Evolutionary conservation across 2,888 invertebrate genomes (phyloP), one percentile per base, ranked within the genome.

Genomic region (Iselma pallidipennis): DNA sequence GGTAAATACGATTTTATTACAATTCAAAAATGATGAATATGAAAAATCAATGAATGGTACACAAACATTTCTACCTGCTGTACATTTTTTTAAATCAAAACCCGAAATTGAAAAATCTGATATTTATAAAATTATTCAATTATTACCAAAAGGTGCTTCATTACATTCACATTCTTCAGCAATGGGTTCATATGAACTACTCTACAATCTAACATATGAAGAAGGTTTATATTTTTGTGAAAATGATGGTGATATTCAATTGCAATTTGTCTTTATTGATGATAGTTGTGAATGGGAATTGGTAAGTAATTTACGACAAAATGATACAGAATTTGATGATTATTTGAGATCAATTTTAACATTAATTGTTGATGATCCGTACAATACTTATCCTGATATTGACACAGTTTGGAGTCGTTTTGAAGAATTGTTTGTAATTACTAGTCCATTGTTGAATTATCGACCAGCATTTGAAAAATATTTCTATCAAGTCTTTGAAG

Each of bases 141-240:
- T 80, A 26, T 86, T 93, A 85, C 92, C 93, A 0, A 93, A 93
- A 80, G 93, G 91, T 2, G 90, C 86, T 83, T 85, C 14, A 75
- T 51, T 91, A 23, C 91, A 91, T 76, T 82, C 86, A 0, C 92
- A 91, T 73, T 88, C 89, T 66, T 86, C 86, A 55, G 87, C 87
- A 0, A 75, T 91, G 0, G 82, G 86, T 12, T 88, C 87, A 6
- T 81, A 85, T 0, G 86, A 89, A 55, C 90, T 84, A 65, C 70
- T 91, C 0, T 76, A 88, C 55, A 84, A 87, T 33, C 71, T 91
- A 25, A 91, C 91, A 0, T 89, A 87, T 67, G 82, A 83, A 63
- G 84, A 85, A 0, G 71, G 88, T 72, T 79, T 91, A 1, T 88
- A 87, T 69, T 80, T 60, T 9, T 73, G 70, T 50, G 68, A n/a